Evolutionary conservation across 2,113 vertebrate genomes (phyloP), one percentile per base, ranked within the genome.

Genomic region (Leptocoma aspasia): DNA sequence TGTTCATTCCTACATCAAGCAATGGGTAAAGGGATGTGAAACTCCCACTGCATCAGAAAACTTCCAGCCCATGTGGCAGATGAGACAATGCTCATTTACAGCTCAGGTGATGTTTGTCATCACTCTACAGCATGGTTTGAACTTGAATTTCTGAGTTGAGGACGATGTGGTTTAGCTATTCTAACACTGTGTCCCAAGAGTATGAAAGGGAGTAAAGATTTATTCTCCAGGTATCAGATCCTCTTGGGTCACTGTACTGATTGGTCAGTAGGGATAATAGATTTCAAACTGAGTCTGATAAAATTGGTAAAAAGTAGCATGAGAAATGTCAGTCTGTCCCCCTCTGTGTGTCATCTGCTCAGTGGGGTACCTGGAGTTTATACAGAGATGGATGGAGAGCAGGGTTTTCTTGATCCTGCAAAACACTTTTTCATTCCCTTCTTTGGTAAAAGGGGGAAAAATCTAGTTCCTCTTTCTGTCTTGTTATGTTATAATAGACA

Each of bases 391-490:
- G 89, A 89, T 92, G 49, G 69, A 82, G 11, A 91, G 16, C 52
- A 42, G 66, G 12, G 37, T 53, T 95, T 87, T 72, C 86, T 91
- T 92, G 66, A 76, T 89, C 70, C 61, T 76, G 21, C 45, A 76
- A 87, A 94, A 65, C 45, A 28, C 26, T 69, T 75, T 90, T 86
- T 84, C 77, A 24, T 87, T 89, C 31, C 78, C 22, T 83, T 83
- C 57, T 71, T 20, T 53, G 59, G 27, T 49, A 39, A 68, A 89
- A 71, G 39, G 33, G n/a, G 23, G 73, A 52, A 92, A 89, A 79
- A 56, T 82, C 61, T 77, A 79, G 70, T 82, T 79, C 19, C 14
- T 94, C 91, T 92, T 96, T 84, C 81, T 95, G 45, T 85, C 57
- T 66, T 37, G 57, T 31, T 94, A 42, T 37, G 57, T 31, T 94